Base-by-base conservation (phyloP, 1,140 invertebrate genomes). In the Ceratosolen fusciceps region DNA sequence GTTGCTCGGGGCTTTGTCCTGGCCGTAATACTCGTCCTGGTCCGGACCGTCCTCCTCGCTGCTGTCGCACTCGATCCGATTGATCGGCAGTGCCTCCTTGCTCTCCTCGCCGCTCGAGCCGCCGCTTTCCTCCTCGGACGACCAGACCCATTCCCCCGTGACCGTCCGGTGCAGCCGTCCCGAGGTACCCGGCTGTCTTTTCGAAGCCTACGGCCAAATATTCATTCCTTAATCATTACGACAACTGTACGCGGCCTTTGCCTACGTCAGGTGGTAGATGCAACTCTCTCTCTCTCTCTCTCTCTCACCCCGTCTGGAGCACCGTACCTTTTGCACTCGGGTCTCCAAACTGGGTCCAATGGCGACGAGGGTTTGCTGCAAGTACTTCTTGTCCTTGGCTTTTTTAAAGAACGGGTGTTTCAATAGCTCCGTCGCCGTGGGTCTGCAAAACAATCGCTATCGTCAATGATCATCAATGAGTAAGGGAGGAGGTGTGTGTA, bases 341-440 rank as follows among this genome's bases (percentile, higher is more conserved):
- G 96, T 96, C 90, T 97, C 96, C 88, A 97, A 93, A 88, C 93
- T 98, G 82, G 94, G 96, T 19, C 96, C 96, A 85, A 94, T 95
- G 16, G 95, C 93, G 31, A 99, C 94, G 79, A 99, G 90, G 0
- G 96, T 97, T 87, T 98, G 95, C 83, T 97, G 95, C 0, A 99
- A 91, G 90, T 98, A 99, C 85, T 96, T 96, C 83, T 96, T 96
- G 88, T 99, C 98, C 91, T 99, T 99, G 7, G 98, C 96, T 91
- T 99, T 99, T 88, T 98, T 99, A 90, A 99, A 99, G 91, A 99
- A 99, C 8, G 97, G 96, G 91, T 99, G 97, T 89, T 99, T 99
- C 14, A 99, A 90, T 49, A 99, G 91, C 91, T 99, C 98, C n/a
- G 96, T 96, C 39, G 99, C 98, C 14, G 98, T 97, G 19, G 98